These are phyloP conservation scores for Melinopterus prodromus DNA, from an alignment of 2,888 invertebrate genomes.

Conservation along the genomic window DNA sequence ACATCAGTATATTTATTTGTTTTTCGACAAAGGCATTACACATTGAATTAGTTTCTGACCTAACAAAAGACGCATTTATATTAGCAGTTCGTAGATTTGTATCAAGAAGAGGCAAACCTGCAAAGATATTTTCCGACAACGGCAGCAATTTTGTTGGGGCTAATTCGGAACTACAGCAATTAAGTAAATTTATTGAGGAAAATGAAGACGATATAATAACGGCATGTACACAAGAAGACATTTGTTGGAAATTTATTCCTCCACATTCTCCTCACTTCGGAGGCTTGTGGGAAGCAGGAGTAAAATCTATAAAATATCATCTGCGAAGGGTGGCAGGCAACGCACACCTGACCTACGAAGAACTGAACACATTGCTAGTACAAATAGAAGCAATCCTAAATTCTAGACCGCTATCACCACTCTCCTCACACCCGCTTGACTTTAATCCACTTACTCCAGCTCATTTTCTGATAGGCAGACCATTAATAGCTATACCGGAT, in stretches of 20 bases:
- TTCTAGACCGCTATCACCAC: constrained; percentile 49
- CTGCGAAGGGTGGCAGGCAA: constrained; percentile 46
- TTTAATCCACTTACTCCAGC: constrained; percentile 8
- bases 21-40: constrained; percentile 41
- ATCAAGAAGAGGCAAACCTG: constrained; percentile 36
- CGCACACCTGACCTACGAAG: constrained; percentile 47
- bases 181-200: constrained; percentile 26
- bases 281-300: constrained; percentile 53
- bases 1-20: constrained; percentile 42
- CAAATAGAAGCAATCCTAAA: constrained; percentile 52
- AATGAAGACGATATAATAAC: too few species aligned
- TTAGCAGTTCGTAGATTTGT: constrained; percentile 37
- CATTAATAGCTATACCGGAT: constrained; percentile 10
- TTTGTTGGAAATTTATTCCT: constrained; percentile 51
- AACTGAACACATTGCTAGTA: constrained; percentile 49
- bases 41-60: constrained; percentile 41
- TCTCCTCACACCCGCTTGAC: neutral
- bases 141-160: constrained; percentile 37
- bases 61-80: constrained; percentile 40
- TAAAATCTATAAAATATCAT: constrained; percentile 51
- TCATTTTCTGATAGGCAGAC: constrained; percentile 16
- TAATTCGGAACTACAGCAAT: constrained; percentile 22
- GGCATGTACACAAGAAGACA: neutral
- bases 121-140: constrained; percentile 38
- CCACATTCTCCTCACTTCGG: constrained; percentile 50